Evolutionary conservation across 2,888 invertebrate species (phyloP), one percentile per base, ranked within the genome.

Genomic region (Chironomus tentans): DNA sequence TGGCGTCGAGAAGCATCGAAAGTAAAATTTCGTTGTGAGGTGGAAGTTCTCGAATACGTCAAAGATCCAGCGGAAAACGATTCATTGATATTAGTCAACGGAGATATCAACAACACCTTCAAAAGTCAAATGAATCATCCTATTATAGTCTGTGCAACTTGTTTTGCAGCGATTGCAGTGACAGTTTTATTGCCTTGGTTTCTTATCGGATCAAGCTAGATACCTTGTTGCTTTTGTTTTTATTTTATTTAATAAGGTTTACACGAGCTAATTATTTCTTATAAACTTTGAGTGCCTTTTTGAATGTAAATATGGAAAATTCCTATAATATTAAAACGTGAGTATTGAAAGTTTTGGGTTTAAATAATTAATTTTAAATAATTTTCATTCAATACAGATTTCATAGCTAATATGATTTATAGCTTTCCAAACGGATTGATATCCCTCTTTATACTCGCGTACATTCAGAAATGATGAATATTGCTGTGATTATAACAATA

Each of bases 21-120:
- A 78, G 84, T 85, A n/a, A 83, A 84, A 50, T 85, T 85, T 78
- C 82, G 85, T 21, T 84, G 83, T 76, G 85, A 85, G 74, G 85
- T 85, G 46, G 84, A 85, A 78, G 84, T 85, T 13, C 77, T 84
- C 62, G 85, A 84, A 79, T 85, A 82, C 76, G 83, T 82, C 77
- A 83, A 83, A 76, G 81, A 83, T 79, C 83, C 84, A 2, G 82
- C 83, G 13, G 84, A 84, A 78, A 82, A 84, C 76, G 76, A 61
- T 15, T 73, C 21, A 13, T 18, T 73, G 38, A 21, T 24, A 15
- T n/a, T 61, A 12, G 71, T 70, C 12, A 18, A 77, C 38, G 80
- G 81, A 56, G 79, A 80, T 12, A 78, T 79, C n/a, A 65, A 72
- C 68, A 72, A 81, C 3, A 78, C 80, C 2, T 79, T 80, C 6